Percentiles rank a stretch among this genome's conserved stretches.
These are phyloP conservation scores for Prosopocoilus inquinatus DNA, from an alignment of 2,888 invertebrate species.

Conservation along the genomic window DNA sequence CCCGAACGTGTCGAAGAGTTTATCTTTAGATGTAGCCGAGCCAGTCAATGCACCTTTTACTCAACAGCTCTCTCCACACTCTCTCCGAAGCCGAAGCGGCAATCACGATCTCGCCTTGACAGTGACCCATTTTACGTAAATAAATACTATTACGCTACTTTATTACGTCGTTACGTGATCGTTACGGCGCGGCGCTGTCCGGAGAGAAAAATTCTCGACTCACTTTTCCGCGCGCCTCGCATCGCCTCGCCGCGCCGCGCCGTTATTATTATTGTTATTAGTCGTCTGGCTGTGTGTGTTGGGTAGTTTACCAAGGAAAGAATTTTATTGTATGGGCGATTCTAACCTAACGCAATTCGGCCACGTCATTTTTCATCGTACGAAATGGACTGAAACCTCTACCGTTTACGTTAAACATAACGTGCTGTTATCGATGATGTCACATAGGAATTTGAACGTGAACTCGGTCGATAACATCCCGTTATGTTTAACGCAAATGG, in stretches of 20 bases:
- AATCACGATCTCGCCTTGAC: slow-evolving; percentile 37
- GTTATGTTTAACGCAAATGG: too few relatives aligned
- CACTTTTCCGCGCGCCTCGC: too few relatives aligned
- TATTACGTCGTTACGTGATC: slow-evolving; percentile 19
- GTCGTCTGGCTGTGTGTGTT: background rate
- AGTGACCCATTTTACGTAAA: slow-evolving; percentile 37
- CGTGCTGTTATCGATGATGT: too few relatives aligned
- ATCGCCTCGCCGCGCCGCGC: background rate
- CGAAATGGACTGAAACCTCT: too few relatives aligned
- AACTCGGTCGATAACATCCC: too few relatives aligned
- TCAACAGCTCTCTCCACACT: slow-evolving; percentile 13
- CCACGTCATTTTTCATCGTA: too few relatives aligned
- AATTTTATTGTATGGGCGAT: background rate
- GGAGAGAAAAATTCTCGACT: slow-evolving; percentile 1
- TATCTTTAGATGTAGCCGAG: slow-evolving; percentile 6
- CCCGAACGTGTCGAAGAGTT: background rate
- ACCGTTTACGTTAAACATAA: too few relatives aligned
- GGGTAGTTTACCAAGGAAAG: background rate
- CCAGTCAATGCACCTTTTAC: slow-evolving; percentile 11
- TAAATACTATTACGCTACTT: slow-evolving; percentile 25
- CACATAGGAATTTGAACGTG: too few relatives aligned
- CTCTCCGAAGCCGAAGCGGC: slow-evolving; percentile 23
- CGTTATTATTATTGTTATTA: slow-evolving; percentile 1
- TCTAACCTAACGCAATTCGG: too few relatives aligned
- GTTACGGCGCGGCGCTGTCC: slow-evolving; percentile 19